These are phyloP conservation scores for Forpus xanthops DNA, from an alignment of 2,797 vertebrate genomes.

Conservation along the genomic window DNA sequence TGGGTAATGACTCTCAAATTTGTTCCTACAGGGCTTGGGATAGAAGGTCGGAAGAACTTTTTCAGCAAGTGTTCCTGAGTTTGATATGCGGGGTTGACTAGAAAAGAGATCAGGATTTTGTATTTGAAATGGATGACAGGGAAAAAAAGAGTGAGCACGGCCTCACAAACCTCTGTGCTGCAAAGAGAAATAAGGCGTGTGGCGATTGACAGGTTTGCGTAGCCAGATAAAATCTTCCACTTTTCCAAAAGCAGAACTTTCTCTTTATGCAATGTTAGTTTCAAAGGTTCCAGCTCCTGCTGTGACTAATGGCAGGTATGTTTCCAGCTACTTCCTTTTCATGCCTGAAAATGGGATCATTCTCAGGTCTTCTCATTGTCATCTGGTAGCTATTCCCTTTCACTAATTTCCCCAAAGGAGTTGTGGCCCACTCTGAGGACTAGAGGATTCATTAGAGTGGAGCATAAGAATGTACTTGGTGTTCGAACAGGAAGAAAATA, in stretches of 20 bases:
- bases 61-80: not conserved
- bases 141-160: not conserved
- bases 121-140: conserved; percentile 29
- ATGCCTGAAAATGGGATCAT: conserved; percentile 57
- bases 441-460: conserved; percentile 56
- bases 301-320: conserved; percentile 52
- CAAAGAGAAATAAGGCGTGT: conserved; percentile 45
- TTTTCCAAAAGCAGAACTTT: conserved; percentile 59
- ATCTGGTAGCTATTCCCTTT: conserved; percentile 54
- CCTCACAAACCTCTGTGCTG: not conserved
- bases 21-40: not conserved
- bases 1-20: not conserved
- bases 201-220: conserved; percentile 43
- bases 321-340: conserved; percentile 60
- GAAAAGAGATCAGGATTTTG: conserved; percentile 1
- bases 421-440: conserved; percentile 40
- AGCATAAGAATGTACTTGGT: conserved; percentile 50
- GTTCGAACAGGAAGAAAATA: conserved; percentile 49
- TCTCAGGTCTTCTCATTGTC: conserved; percentile 56
- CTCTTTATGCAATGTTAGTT: conserved; percentile 39
- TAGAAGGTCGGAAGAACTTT: conserved; percentile 15
- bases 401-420: conserved; percentile 58
- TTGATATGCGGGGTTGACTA: not conserved
- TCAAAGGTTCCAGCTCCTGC: conserved; percentile 55
- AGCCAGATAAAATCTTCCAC: conserved; percentile 37